Evolutionary conservation across 2,888 invertebrate genomes (phyloP), one percentile per base, ranked within the genome.

Genomic region (Steromphala cineraria): DNA sequence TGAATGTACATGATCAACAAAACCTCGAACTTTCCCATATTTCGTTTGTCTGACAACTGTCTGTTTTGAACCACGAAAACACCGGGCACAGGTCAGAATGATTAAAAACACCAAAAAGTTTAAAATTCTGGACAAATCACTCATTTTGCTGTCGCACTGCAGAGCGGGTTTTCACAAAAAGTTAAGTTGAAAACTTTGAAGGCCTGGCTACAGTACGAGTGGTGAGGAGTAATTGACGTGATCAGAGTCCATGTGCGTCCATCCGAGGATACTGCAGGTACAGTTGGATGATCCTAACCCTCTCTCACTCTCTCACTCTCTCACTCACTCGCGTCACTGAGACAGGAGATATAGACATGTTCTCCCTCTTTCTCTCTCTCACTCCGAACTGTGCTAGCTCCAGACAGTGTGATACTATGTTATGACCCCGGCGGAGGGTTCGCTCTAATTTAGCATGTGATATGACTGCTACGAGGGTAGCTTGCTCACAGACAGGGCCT

Each of bases 21-120:
- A 56, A n/a, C 90, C 90, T 2, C 84, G 82, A 28, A 90, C 80
- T 46, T 82, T 78, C 7, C 90, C 90, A 80, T 87, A 88, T 67
- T 84, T 87, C 2, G 90, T 90, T 15, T 86, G 52, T 8, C 89
- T 85, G 21, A 87, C 82, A 53, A 83, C 81, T 24, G 55, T 62
- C 28, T 80, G 62, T 46, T 79, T 71, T 8, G 46, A 75, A 2
- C 15, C 24, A 46, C 52, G 75, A 21, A 55, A 75, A 52, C 53
- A 75, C 28, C 5, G 19, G 21, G 21, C 78, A 40, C 53, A 46
- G 71, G 46, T 31, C 17, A 62, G 28, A 5, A 62, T 21, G 28
- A 28, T 62, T 28, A 28, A 24, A 28, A 28, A 71, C 19, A 71
- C 71, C 46, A 71, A 71, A 71, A 71, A 40, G 36, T 71, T 40